phyloP scores from a whole-genome alignment of 2,113 vertebrate genomes.

The Empidonax alnorum region DNA sequence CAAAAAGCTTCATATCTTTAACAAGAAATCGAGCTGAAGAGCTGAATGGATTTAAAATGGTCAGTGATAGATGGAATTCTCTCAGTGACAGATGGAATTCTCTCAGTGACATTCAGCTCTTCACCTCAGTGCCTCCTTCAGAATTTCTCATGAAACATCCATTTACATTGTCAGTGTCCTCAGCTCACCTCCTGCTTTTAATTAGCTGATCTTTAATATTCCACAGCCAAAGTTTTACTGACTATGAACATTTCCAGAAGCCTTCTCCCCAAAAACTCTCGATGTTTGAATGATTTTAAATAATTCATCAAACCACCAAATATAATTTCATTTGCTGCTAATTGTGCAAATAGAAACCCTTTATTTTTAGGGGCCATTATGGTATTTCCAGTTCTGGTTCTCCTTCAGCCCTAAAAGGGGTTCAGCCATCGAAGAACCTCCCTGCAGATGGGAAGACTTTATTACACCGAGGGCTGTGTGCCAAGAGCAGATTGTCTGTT shows the following conservation, averaged over 20 bases:
- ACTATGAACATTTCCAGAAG: not conserved
- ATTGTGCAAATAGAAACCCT: not conserved
- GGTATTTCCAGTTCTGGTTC: not conserved
- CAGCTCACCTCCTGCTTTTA: conserved; percentile 1
- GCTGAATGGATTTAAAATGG: not conserved
- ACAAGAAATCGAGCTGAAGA: not conserved
- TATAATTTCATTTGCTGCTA: not conserved
- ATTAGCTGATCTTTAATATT: not conserved
- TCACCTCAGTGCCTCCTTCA: not conserved
- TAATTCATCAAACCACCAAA: not conserved
- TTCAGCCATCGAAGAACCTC: conserved; percentile 24
- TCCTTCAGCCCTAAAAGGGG: conserved; percentile 13
- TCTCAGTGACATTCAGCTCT: not conserved
- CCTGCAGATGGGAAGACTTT: conserved; percentile 22
- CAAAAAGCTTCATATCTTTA: not conserved
- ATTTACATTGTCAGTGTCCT: not conserved
- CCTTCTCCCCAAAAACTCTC: not conserved
- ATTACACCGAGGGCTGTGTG: conserved; percentile 36
- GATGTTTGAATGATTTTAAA: not conserved
- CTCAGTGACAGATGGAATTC: not conserved
- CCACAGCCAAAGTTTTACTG: not conserved
- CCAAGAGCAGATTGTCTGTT: conserved; percentile 73
- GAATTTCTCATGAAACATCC: not conserved
- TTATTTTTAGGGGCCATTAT: not conserved
- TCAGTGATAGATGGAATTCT: not conserved